Evolutionary conservation across 2,888 invertebrate species (phyloP), one percentile per base, ranked within the genome.

Genomic region (Fragum whitleyi): DNA sequence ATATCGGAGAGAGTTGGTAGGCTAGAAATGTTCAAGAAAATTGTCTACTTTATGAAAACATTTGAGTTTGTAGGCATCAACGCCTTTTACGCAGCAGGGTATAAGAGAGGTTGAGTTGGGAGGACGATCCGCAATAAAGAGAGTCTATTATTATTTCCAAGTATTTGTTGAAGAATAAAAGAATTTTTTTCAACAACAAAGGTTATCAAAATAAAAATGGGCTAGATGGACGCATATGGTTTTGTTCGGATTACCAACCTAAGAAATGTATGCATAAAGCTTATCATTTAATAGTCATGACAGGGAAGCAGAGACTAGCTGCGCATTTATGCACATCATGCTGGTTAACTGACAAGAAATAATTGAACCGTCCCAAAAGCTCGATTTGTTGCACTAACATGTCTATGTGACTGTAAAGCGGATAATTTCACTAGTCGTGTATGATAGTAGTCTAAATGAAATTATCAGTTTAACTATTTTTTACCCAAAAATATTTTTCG

Each of bases 31-130:
- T 47, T 39, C 6, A 36, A 39, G 14, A 67, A 67, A 36, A 39
- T 67, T 9, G 47, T 67, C 2, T 67, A 67, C n/a, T 67, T 39
- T 26, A 61, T 23, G 21, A 61, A 29, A 9, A 61, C 61, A 9
- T 61, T 29, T 29, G 61, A 61, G 32, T 61, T 61, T 16, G 5
- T 9, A 39, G 67, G 42, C 5, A 14, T 67, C 7, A 67, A 67
- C 5, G 39, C 67, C 29, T 67, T 67, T 67, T 67, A 67, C 32
- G 67, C 67, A 39, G 67, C 67, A 39, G 39, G 67, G 67, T 6
- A 39, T 6, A 2, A 7, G 11, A 19, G 19, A n/a, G n/a, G 23
- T 39, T 5, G 67, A 67, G 42, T 42, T 67, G 32, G 32, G 7
- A 7, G 16, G 32, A 29, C 9, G 32, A 61, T 61, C n/a, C 28